phyloP scores from a whole-genome alignment of 2,888 invertebrate species.

The Drosophila suboccidentalis region DNA sequence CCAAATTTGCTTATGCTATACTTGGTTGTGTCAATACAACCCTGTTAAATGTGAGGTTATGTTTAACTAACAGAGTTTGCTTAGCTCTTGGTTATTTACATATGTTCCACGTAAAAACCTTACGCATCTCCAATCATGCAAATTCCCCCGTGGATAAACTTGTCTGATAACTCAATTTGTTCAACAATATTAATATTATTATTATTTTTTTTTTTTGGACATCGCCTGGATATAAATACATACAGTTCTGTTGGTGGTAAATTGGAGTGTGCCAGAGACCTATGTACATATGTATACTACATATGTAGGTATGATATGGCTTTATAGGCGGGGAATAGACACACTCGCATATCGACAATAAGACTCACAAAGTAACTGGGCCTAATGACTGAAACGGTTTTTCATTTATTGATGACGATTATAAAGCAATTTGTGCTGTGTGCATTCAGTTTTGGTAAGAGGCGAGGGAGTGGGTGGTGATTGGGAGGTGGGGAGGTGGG shows the following conservation, averaged over 20 bases:
- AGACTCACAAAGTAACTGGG: conserved; percentile 29
- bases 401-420: conserved; percentile 79
- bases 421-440: conserved; percentile 77
- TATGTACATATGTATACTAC: neutral
- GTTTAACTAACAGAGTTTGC: neutral
- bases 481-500: too few relatives aligned
- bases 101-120: neutral
- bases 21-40: neutral
- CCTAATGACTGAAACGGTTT: conserved; percentile 72
- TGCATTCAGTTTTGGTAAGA: neutral
- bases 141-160: conserved; percentile 20
- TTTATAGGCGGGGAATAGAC: neutral
- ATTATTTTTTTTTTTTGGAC: neutral
- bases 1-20: neutral
- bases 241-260: neutral
- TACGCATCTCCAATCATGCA: neutral
- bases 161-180: conserved; percentile 62
- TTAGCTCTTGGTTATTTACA: conserved; percentile 1
- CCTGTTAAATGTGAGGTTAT: neutral
- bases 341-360: conserved; percentile 1
- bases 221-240: neutral
- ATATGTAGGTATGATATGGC: too few relatives aligned
- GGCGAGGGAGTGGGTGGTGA: neutral
- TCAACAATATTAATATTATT: conserved; percentile 28
- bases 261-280: neutral